Evolutionary conservation across 2,113 vertebrate species (phyloP).

Genomic region (Thunnus thynnus): DNA sequence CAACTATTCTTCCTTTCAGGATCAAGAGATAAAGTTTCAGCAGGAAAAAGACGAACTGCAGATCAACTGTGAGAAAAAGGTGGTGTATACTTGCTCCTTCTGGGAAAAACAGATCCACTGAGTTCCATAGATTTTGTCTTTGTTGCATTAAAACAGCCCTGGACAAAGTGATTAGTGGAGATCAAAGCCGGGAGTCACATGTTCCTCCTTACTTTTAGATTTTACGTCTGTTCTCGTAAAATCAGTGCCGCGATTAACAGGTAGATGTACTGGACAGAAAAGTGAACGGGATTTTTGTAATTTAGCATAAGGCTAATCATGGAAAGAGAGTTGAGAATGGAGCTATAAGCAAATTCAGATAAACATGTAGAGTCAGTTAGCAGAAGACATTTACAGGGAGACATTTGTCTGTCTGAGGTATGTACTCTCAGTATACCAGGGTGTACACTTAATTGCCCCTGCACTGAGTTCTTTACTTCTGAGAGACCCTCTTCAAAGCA

Average conservation of each 20-base stretch:
- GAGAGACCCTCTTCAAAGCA: constrained; percentile 74
- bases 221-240: constrained; percentile 54
- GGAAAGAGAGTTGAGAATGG: constrained; percentile 7
- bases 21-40: constrained; percentile 88
- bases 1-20: constrained; percentile 79
- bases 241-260: constrained; percentile 43
- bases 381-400: neutral
- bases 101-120: constrained; percentile 18
- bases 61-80: constrained; percentile 89
- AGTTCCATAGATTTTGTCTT: constrained; percentile 37
- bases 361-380: neutral
- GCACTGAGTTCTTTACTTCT: constrained; percentile 43
- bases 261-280: constrained; percentile 22
- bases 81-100: constrained; percentile 63
- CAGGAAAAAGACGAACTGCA: constrained; percentile 88
- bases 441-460: constrained; percentile 38
- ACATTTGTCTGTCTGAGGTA: constrained; percentile 6
- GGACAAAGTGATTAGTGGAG: constrained; percentile 55
- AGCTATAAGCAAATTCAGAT: constrained; percentile 20
- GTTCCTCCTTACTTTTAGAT: constrained; percentile 43
- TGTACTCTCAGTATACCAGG: neutral
- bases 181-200: constrained; percentile 60
- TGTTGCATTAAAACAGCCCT: constrained; percentile 32
- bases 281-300: constrained; percentile 9
- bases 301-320: constrained; percentile 19